Evolutionary conservation across 2,797 vertebrate species (phyloP).

Genomic region (Girardinus metallicus): DNA sequence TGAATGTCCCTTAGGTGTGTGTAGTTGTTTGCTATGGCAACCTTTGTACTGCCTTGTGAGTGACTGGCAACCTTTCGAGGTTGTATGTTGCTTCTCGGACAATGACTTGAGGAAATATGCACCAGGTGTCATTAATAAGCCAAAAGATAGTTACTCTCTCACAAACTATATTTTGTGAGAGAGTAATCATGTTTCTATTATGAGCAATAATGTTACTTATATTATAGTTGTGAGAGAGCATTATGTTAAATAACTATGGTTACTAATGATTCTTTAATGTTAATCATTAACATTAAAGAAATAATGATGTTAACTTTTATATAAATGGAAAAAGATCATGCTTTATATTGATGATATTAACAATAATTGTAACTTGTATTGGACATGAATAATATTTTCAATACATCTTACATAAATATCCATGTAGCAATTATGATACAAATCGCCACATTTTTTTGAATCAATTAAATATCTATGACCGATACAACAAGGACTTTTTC

Average conservation of each 20-base stretch:
- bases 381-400: not conserved
- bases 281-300: not conserved
- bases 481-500: slow-evolving; percentile 29
- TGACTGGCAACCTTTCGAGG: not conserved
- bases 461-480: slow-evolving; percentile 47
- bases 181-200: too few relatives aligned
- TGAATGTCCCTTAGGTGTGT: not conserved
- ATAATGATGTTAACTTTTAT: not conserved
- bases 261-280: too few relatives aligned
- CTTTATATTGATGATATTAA: not conserved
- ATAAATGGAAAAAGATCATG: not conserved
- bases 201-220: too few relatives aligned
- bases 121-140: not conserved
- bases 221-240: not conserved
- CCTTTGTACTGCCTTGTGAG: not conserved
- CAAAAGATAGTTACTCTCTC: not conserved
- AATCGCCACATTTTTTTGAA: not conserved
- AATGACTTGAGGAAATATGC: not conserved
- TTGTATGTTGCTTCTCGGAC: not conserved
- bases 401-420: not conserved
- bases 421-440: not conserved
- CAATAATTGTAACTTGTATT: not conserved
- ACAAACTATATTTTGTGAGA: too few relatives aligned
- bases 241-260: not conserved
- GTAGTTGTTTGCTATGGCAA: not conserved